Base-by-base conservation (phyloP, 2,797 vertebrate species). In the Echiichthys vipera region DNA sequence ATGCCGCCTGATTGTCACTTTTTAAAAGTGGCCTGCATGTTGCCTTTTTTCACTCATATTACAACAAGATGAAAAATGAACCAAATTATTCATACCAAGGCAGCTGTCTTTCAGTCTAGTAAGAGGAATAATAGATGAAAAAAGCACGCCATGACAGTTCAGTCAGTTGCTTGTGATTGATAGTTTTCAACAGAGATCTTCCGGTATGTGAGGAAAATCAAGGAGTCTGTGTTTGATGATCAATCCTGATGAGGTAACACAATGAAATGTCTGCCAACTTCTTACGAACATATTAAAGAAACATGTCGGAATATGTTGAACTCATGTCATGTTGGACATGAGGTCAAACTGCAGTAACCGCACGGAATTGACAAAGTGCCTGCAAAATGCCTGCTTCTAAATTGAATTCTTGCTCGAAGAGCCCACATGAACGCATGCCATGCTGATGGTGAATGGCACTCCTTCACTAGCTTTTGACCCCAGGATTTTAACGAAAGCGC, bases 101-200 rank as follows among this genome's bases (percentile, higher is more conserved):
- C 36, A 46, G 2, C 27, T 63, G 75, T 67, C 70, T 20, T 15
- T 65, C 39, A 64, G 29, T 15, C 12, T 34, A 53, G 30, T 17
- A 6, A 30, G 34, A 58, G 10, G 17, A 46, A n/a, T 20, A 17
- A 30, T 64, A 53, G 27, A 65, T 58, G 14, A 71, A 70, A 59
- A 20, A 70, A 74, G 61, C 34, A 20, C 0, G 3, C 2, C 1
- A 8, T 15, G 24, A 57, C 55, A 32, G 75, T 43, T 51, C 53
- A 51, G 49, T 62, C 17, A 37, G 49, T 66, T 29, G 56, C 57
- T 45, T 77, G 39, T 89, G 89, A 93, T 53, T 88, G 91, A 91
- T 89, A 84, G 61, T 53, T 68, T 74, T 68, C 64, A 20, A 51
- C 56, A 45, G 50, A 39, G 39, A 57, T 70, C 63, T 27, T 69